Conservation (phyloP, 2,113 vertebrate species). For the Erpornis zantholeuca region DNA sequence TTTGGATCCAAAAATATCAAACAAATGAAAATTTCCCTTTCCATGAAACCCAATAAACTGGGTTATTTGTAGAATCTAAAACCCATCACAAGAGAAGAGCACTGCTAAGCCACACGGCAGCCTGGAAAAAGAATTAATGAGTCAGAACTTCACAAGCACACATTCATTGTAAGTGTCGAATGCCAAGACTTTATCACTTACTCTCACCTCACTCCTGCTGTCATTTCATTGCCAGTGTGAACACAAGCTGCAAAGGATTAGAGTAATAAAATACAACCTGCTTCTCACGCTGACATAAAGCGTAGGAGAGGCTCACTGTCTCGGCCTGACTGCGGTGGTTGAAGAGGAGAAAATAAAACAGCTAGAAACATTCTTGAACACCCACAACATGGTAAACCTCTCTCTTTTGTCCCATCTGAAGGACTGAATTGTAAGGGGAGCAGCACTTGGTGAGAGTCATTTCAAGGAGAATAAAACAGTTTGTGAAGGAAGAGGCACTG, state of each 20-base stretch:
- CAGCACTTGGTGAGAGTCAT: background rate
- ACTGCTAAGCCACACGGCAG: background rate
- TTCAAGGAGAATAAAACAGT: background rate
- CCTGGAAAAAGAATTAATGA: constrained; percentile 28
- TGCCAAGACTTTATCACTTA: constrained; percentile 33
- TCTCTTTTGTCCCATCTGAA: background rate
- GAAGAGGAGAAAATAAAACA: background rate
- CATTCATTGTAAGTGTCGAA: background rate
- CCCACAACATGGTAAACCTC: background rate
- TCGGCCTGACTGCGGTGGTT: background rate
- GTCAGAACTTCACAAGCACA: constrained; percentile 23
- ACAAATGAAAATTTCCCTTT: background rate
- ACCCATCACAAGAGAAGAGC: background rate
- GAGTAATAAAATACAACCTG: constrained; percentile 15
- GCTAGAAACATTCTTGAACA: background rate
- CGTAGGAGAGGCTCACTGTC: background rate
- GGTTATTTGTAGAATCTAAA: background rate
- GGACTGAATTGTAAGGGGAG: background rate
- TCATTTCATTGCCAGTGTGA: constrained; percentile 23
- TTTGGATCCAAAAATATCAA: background rate
- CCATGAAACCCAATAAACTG: background rate
- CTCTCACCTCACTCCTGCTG: constrained; percentile 31
- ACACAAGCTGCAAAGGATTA: constrained; percentile 16
- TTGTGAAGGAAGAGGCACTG: background rate
- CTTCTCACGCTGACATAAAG: background rate